Evolutionary conservation across 2,113 vertebrate species (phyloP).

Genomic region (Aix galericulata): DNA sequence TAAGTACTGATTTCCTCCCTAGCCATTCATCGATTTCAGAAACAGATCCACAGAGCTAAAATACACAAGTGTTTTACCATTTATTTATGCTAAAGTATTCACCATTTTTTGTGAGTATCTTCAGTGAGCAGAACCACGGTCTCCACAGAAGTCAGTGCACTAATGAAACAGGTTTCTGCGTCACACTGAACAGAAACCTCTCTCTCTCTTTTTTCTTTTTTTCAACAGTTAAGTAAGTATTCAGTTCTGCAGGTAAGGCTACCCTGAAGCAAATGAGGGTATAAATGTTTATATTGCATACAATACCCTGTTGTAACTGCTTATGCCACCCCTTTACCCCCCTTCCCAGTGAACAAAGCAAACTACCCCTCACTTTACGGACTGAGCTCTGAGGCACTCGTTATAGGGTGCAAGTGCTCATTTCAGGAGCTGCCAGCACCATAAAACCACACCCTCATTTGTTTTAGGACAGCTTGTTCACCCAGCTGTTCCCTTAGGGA

Average conservation of each 20-base stretch:
- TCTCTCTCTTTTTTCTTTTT: not conserved
- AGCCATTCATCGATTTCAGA: not conserved
- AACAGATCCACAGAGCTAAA: not conserved
- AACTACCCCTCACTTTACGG: accelerated
- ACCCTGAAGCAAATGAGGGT: not conserved
- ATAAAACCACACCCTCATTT: not conserved
- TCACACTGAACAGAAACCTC: not conserved
- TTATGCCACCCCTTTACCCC: not conserved
- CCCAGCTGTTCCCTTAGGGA: not conserved
- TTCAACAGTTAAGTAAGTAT: not conserved
- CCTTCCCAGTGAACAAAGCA: not conserved
- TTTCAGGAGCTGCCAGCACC: not conserved
- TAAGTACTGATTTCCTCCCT: not conserved
- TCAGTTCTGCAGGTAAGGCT: not conserved
- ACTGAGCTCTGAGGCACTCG: not conserved
- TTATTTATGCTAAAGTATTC: not conserved
- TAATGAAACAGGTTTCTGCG: not conserved
- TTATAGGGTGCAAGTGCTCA: not conserved
- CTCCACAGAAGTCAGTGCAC: not conserved
- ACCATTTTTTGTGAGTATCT: not conserved
- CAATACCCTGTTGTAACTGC: not conserved
- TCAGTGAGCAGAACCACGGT: not conserved
- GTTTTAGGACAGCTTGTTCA: not conserved
- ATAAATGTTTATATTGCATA: not conserved
- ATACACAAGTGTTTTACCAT: not conserved